Evolutionary conservation across 2,888 invertebrate species (phyloP).

Genomic region (Sminthurinus aureus): DNA sequence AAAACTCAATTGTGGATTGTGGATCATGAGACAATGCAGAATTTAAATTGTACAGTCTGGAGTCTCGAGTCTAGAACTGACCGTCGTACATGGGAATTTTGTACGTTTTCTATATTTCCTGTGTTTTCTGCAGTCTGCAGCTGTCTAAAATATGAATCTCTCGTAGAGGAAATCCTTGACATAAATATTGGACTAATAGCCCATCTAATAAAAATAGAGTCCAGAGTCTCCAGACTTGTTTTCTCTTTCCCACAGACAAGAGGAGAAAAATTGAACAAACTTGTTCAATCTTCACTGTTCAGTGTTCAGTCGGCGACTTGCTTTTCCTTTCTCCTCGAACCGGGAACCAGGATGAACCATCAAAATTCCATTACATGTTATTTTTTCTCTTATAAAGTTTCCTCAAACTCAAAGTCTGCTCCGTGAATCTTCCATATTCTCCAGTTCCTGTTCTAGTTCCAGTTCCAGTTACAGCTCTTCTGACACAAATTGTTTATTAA

Average conservation of each 20-base stretch:
- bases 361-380: slow-evolving; percentile 25
- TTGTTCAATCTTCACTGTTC: too few species aligned
- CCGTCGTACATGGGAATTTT: too few species aligned
- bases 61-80: too few species aligned
- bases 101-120: too few species aligned
- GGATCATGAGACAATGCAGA: too few species aligned
- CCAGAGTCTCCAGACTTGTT: too few species aligned
- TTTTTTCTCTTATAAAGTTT: slow-evolving; percentile 2
- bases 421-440: too few species aligned
- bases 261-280: neutral
- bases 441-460: too few species aligned
- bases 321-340: neutral
- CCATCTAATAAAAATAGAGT: neutral
- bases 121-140: too few species aligned
- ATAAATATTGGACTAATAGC: neutral
- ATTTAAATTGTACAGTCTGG: too few species aligned
- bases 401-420: neutral
- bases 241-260: neutral
- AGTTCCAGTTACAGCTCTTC: neutral
- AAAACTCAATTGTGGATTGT: too few species aligned
- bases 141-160: neutral
- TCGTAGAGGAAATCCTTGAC: neutral
- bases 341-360: slow-evolving; percentile 1
- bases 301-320: neutral
- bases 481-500: slow-evolving; percentile 37